Evolutionary conservation across 2,797 vertebrate species (phyloP).

Genomic region (Antrozous pallidus): DNA sequence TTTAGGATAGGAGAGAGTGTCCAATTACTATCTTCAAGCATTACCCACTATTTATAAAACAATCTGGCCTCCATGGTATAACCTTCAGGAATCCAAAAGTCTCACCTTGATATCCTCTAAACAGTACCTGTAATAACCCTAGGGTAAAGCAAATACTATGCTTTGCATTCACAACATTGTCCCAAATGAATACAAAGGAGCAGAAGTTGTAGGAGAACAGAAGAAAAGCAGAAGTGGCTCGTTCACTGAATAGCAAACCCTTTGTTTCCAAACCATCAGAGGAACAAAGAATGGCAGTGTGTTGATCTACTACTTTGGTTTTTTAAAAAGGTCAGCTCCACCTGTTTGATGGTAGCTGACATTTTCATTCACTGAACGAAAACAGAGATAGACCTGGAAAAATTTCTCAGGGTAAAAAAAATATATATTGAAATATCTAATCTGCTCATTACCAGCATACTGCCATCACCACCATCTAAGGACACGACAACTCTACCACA

Average conservation of each 20-base stretch:
- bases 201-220: neutral
- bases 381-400: neutral
- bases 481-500: neutral
- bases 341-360: neutral
- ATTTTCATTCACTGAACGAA: neutral
- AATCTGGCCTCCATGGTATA: neutral
- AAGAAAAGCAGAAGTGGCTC: neutral
- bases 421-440: neutral
- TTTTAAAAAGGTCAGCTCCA: neutral
- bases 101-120: slow-evolving; percentile 3
- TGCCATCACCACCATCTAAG: neutral
- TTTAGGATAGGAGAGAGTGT: neutral
- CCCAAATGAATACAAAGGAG: neutral
- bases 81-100: neutral
- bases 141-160: neutral
- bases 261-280: neutral
- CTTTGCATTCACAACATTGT: neutral
- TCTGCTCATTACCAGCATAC: neutral
- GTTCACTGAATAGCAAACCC: neutral
- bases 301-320: neutral
- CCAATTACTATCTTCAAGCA: neutral
- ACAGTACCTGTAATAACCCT: neutral
- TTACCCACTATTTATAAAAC: neutral
- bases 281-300: neutral
- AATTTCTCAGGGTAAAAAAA: neutral